Conservation (phyloP, 2,113 vertebrate genomes). For the Burhinus bistriatus region DNA sequence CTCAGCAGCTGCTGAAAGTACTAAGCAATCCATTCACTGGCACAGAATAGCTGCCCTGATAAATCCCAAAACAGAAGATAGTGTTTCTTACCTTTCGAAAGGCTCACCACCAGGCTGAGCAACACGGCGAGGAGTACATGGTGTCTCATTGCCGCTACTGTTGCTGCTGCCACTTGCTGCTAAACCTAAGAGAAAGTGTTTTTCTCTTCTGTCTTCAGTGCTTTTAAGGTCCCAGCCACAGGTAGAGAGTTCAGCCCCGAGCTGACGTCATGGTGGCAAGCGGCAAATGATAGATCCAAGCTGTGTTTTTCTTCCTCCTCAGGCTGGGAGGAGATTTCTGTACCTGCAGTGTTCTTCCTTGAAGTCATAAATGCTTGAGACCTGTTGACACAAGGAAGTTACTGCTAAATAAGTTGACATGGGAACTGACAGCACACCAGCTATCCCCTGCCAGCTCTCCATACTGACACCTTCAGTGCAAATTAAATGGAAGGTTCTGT, state of each 20-base stretch:
- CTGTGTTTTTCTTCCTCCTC: not conserved
- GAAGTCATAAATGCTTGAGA: not conserved
- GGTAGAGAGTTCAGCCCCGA: conserved; percentile 65
- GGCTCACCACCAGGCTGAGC: not conserved
- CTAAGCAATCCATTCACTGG: not conserved
- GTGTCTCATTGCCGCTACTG: conserved; percentile 58
- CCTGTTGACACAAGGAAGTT: not conserved
- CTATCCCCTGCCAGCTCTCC: not conserved
- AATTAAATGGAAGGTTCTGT: not conserved
- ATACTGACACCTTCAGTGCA: not conserved
- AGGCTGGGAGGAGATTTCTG: not conserved
- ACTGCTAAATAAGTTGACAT: not conserved
- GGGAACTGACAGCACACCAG: not conserved
- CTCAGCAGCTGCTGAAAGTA: not conserved
- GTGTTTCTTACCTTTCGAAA: conserved; percentile 67
- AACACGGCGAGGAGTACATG: not conserved
- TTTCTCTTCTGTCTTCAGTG: not conserved
- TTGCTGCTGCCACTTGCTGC: not conserved
- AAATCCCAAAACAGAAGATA: conserved; percentile 26
- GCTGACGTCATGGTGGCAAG: conserved; percentile 68
- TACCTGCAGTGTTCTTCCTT: not conserved
- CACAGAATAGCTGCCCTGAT: conserved; percentile 25
- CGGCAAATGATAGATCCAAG: conserved; percentile 34
- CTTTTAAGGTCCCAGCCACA: conserved; percentile 48
- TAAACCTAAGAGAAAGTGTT: conserved; percentile 45